Base-by-base conservation (phyloP, 2,888 invertebrate genomes). In the Antheraea assamensis region DNA sequence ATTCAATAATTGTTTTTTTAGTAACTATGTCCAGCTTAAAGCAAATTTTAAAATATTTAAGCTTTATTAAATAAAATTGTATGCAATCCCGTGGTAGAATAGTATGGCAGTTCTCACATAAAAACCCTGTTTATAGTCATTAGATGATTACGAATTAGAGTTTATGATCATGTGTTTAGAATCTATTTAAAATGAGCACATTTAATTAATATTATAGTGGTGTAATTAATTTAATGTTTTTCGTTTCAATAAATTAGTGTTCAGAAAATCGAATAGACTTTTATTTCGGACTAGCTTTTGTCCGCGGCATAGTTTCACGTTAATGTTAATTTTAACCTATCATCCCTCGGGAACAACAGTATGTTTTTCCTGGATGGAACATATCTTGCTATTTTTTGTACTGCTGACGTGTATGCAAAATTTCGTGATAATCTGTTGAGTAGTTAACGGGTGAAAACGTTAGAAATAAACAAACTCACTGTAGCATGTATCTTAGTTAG, bases 71-170 rank as follows among this genome's bases (percentile, higher is more conserved):
- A 64, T 64, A 30, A 30, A 64, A 64, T 30, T 61, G 17, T 27
- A 64, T 64, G 19, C 13, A 30, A 64, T 30, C 61, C 61, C 4
- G 27, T 17, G 3, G 27, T 17, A 27, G 61, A 64, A 30, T 30
- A 64, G 30, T 64, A 19, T 30, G 19, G 61, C 17, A 64, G 30
- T 58, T 64, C 61, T 64, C 61, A 64, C 30, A 15, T 64, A 30
- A 64, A 64, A 64, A 30, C 17, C 17, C 17, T 64, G 30, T 30
- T 64, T 64, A 30, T 58, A 58, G 58, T 58, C n/a, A 58, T 30
- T 64, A 64, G 61, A 64, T 30, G 61, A 64, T 64, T 64, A 64
- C 30, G 17, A 64, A 64, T 64, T 64, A 64, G 10, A 58, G 7
- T 64, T 30, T 64, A 17, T 5, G 15, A 64, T 64, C 17, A 30